These are phyloP conservation scores for Dromaius novaehollandiae DNA, from an alignment of 2,113 vertebrate species.

Conservation along the genomic window DNA sequence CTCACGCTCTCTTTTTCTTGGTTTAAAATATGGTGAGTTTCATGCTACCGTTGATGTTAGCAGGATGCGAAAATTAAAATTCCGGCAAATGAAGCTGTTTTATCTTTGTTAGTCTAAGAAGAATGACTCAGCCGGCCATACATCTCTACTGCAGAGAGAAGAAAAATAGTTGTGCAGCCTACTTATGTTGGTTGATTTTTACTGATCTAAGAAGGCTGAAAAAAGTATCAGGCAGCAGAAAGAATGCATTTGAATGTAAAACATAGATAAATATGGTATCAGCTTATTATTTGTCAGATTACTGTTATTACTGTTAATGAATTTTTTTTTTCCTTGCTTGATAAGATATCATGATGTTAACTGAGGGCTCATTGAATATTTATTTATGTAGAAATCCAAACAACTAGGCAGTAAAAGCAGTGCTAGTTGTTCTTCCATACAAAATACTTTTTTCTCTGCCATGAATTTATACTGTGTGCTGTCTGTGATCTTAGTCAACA, in stretches of 20 bases:
- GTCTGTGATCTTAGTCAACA: constrained; percentile 27
- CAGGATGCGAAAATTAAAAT: not conserved
- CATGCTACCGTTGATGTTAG: not conserved
- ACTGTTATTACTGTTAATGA: not conserved
- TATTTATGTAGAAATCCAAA: constrained; percentile 10
- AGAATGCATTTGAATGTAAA: not conserved
- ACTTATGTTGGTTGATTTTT: not conserved
- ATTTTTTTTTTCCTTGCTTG: not conserved
- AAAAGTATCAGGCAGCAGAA: not conserved
- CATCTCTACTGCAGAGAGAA: not conserved
- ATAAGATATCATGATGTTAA: not conserved
- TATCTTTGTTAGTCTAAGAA: not conserved
- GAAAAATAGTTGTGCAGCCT: not conserved
- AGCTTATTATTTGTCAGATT: not conserved
- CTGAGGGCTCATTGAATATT: constrained; percentile 9
- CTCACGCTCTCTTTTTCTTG: accelerated
- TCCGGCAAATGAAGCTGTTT: not conserved
- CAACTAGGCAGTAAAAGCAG: not conserved
- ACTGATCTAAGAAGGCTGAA: not conserved
- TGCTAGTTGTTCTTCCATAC: not conserved
- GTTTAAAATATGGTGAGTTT: not conserved
- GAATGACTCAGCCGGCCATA: constrained; percentile 22
- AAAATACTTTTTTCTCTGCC: not conserved
- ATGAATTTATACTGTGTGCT: not conserved
- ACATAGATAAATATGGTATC: not conserved